Conservation (phyloP, 2,888 invertebrate genomes). For the Ormyrus pomaceus region DNA sequence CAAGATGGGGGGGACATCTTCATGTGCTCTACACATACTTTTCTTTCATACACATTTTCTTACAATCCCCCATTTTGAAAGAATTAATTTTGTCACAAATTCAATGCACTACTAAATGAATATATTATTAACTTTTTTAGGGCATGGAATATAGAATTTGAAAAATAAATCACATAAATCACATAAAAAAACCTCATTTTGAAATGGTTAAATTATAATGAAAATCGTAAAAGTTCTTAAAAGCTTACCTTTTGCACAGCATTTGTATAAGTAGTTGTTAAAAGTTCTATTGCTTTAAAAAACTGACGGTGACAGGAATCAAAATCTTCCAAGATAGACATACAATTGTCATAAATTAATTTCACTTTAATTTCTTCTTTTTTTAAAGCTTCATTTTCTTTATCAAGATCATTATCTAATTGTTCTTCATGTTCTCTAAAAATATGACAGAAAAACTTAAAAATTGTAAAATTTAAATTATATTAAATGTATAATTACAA, state of each 20-base stretch:
- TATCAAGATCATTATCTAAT: slow-evolving; percentile 62
- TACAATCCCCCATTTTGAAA: too few relatives aligned
- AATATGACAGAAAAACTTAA: slow-evolving; percentile 27
- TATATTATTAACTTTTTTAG: too few relatives aligned
- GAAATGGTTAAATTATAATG: too few relatives aligned
- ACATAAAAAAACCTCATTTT: too few relatives aligned
- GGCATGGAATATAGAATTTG: too few relatives aligned
- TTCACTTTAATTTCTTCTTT: slow-evolving; percentile 62
- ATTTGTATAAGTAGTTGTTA: slow-evolving; percentile 66
- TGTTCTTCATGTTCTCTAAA: slow-evolving; percentile 61
- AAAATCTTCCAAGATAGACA: slow-evolving; percentile 60
- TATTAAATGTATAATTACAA: too few relatives aligned
- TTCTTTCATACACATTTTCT: too few relatives aligned
- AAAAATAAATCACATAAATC: too few relatives aligned
- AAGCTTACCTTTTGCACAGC: slow-evolving; percentile 66
- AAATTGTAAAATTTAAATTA: background rate
- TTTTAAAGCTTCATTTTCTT: slow-evolving; percentile 58
- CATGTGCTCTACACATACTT: too few relatives aligned
- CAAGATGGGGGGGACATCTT: too few relatives aligned
- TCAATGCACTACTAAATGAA: too few relatives aligned
- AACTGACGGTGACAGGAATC: slow-evolving; percentile 62
- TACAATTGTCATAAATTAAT: slow-evolving; percentile 61
- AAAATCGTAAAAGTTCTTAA: background rate
- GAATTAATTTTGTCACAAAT: too few relatives aligned
- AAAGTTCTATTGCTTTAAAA: slow-evolving; percentile 62